A percentile compares a stretch with the other conserved stretches of the same genome.
Conservation (phyloP, 2,113 vertebrate species). For the Halcyon malimbica region DNA sequence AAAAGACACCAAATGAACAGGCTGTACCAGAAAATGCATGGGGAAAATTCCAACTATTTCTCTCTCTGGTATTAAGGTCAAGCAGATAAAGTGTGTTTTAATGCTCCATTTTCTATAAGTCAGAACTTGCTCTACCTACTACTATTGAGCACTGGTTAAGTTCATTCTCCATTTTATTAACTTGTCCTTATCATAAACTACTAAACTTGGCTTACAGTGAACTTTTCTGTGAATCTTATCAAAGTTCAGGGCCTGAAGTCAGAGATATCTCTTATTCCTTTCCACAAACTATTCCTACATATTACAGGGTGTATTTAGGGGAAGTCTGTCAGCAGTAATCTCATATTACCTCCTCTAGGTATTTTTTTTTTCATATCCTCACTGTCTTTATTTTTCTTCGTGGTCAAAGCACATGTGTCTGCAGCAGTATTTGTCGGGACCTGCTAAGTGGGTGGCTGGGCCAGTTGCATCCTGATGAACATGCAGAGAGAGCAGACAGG, state of each 20-base stretch:
- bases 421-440: background rate
- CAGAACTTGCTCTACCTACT: background rate
- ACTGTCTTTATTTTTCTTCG: constrained; percentile 17
- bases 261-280: background rate
- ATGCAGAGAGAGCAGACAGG: background rate
- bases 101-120: constrained; percentile 2
- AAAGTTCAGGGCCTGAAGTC: background rate
- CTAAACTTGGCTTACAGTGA: background rate
- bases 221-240: background rate
- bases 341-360: constrained; percentile 11
- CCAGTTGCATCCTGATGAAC: background rate
- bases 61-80: background rate
- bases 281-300: background rate
- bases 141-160: accelerated
- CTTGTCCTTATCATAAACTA: background rate
- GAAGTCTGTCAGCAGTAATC: constrained; percentile 42
- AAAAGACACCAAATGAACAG: background rate
- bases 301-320: background rate
- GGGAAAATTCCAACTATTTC: background rate
- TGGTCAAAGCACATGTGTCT: background rate
- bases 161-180: constrained; percentile 21
- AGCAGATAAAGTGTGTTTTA: constrained; percentile 2
- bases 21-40: background rate
- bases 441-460: constrained; percentile 10
- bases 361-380: constrained; percentile 9